Percentiles rank a stretch among this genome's conserved stretches.
phyloP scores from a whole-genome alignment of 2,888 invertebrate species.

The Tholera decimalis region DNA sequence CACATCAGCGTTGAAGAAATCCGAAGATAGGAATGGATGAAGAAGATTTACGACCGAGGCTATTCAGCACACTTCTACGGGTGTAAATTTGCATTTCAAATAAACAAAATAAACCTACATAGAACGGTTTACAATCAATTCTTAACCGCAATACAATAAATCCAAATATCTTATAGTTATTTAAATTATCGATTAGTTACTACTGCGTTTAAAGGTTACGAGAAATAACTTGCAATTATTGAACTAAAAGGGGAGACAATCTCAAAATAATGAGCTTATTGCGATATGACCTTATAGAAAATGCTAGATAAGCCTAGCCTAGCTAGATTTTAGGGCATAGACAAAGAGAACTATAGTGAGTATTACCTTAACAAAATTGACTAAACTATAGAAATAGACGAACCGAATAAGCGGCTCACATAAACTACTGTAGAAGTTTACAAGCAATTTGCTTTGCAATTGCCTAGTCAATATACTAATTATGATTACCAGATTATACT shows the following conservation, averaged over 20 bases:
- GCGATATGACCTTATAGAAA: conserved; percentile 36
- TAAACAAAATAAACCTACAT: background rate
- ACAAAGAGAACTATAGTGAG: background rate
- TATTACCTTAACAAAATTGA: background rate
- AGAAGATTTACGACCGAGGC: too few species aligned
- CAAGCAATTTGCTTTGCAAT: too few species aligned
- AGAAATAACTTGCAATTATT: conserved; percentile 47
- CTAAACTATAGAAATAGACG: background rate
- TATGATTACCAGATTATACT: too few species aligned
- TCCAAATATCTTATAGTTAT: conserved; percentile 14
- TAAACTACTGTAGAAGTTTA: too few species aligned
- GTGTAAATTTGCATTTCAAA: background rate
- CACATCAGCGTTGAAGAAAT: too few species aligned
- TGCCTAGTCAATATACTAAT: too few species aligned
- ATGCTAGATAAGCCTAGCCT: conserved; percentile 13
- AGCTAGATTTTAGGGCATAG: background rate
- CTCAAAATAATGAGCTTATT: conserved; percentile 47
- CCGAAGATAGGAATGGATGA: too few species aligned
- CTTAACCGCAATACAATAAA: conserved; percentile 30
- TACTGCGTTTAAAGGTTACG: conserved; percentile 40
- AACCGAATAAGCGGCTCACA: background rate
- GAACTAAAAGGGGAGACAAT: conserved; percentile 38
- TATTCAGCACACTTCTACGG: background rate
- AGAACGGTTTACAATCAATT: conserved; percentile 2
- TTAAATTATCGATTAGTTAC: conserved; percentile 12